Evolutionary conservation across 37 sponge, comb jelly and placozoan species (phyloP).

Genomic region (Crambe crambe): DNA sequence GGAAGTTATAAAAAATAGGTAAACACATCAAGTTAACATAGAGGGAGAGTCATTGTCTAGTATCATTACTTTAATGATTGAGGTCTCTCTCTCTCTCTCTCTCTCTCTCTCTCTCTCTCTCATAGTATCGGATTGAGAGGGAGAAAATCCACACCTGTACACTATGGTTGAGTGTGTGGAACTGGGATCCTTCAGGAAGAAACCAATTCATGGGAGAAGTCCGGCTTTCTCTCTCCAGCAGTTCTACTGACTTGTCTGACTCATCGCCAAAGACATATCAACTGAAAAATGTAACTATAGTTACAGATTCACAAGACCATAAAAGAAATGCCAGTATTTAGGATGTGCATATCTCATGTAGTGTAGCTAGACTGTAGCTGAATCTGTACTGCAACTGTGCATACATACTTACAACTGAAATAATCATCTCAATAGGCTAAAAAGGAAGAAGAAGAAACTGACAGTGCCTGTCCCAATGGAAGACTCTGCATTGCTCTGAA

Average conservation of each 20-base stretch:
- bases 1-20: no score
- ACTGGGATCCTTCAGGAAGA: conserved; percentile 58
- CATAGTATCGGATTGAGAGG: background rate
- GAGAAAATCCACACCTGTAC: conserved; percentile 13
- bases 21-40: no score
- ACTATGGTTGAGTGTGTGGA: conserved; percentile 77
- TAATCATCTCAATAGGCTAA: background rate
- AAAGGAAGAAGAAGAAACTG: background rate
- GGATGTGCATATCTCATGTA: no score
- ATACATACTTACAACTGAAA: no score
- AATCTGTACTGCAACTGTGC: no score
- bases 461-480: background rate
- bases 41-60: no score
- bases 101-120: no score
- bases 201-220: conserved; percentile 81
- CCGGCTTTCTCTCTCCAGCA: conserved; percentile 39
- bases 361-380: no score
- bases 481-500: background rate
- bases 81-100: no score
- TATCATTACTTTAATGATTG: no score
- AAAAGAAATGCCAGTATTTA: background rate
- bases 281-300: conserved; percentile 5
- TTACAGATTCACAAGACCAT: no score
- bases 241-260: conserved; percentile 36
- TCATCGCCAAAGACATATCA: conserved; percentile 24